Conservation (phyloP, 1,140 invertebrate species). For the Drosophila prosaltans region DNA sequence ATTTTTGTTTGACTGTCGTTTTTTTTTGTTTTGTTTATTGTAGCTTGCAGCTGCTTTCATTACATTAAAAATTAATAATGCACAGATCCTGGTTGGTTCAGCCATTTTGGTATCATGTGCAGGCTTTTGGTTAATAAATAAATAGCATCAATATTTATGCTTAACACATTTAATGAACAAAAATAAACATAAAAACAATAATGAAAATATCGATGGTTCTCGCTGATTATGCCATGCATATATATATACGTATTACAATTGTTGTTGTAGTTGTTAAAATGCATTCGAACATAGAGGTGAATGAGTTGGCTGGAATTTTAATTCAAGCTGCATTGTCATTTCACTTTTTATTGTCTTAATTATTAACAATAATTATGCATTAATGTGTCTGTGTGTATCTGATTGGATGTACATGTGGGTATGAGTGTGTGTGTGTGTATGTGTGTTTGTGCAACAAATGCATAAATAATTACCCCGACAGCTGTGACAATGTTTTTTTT, state of each 20-base stretch:
- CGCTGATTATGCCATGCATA: constrained; percentile 36
- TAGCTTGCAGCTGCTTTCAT: constrained; percentile 17
- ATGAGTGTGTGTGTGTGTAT: neutral
- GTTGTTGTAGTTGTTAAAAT: constrained; percentile 1
- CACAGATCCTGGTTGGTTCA: constrained; percentile 11
- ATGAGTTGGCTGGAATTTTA: constrained; percentile 19
- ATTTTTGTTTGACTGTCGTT: neutral
- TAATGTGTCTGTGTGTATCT: constrained; percentile 30
- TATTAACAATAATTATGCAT: constrained; percentile 57
- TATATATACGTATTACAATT: neutral
- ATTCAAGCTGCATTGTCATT: constrained; percentile 41
- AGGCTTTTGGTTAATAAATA: constrained; percentile 60
- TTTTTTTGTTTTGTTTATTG: neutral
- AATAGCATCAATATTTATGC: constrained; percentile 58
- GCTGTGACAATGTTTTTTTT: constrained; percentile 16
- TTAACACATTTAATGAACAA: constrained; percentile 61
- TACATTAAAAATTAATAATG: constrained; percentile 44
- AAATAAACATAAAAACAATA: constrained; percentile 33
- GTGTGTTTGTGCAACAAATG: constrained; percentile 32
- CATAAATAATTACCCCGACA: constrained; percentile 38
- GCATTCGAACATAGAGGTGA: constrained; percentile 10
- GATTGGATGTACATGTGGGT: neutral
- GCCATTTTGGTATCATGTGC: constrained; percentile 12
- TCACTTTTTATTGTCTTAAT: constrained; percentile 44
- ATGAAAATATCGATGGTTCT: constrained; percentile 30